Percentiles rank a stretch among this genome's conserved stretches.
These are phyloP conservation scores for Myripristis murdjan DNA, from an alignment of 2,797 vertebrate genomes.

Conservation along the genomic window DNA sequence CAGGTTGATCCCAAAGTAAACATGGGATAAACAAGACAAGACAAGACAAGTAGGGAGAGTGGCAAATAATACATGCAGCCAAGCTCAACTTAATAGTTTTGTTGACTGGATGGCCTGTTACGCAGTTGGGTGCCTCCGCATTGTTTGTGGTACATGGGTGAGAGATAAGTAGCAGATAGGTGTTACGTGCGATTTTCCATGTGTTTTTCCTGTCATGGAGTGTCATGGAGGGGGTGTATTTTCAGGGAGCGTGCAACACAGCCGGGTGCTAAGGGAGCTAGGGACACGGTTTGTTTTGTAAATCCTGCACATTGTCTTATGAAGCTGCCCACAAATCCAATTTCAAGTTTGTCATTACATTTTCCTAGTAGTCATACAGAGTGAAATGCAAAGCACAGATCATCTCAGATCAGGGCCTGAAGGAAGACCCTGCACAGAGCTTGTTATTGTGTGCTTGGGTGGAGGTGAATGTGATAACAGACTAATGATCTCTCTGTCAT, in stretches of 20 bases:
- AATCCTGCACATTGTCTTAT: neutral
- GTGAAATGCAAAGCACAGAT: constrained; percentile 9
- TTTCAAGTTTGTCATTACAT: constrained; percentile 3
- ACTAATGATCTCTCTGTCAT: constrained; percentile 34
- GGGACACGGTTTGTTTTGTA: constrained; percentile 20
- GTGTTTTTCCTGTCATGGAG: constrained; percentile 2
- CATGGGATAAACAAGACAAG: constrained; percentile 37
- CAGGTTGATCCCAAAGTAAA: constrained; percentile 34
- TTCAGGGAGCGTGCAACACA: constrained; percentile 16
- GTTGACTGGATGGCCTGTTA: constrained; percentile 43
- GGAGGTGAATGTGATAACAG: constrained; percentile 59
- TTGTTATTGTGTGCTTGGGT: constrained; percentile 59
- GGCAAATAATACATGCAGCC: constrained; percentile 14
- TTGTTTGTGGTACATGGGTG: constrained; percentile 15
- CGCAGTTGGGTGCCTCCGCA: constrained; percentile 12
- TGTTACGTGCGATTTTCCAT: constrained; percentile 36
- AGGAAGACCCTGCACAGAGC: constrained; percentile 1
- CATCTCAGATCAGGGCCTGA: constrained; percentile 9
- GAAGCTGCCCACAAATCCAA: neutral
- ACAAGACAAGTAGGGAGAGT: constrained; percentile 29
- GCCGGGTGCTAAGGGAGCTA: constrained; percentile 8
- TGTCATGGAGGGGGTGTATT: constrained; percentile 3
- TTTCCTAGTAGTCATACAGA: neutral
- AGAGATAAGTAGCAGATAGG: constrained; percentile 9
- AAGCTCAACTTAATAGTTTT: constrained; percentile 48